Evolutionary conservation across 2,113 vertebrate genomes (phyloP).

Genomic region (Actenoides lindsayi): DNA sequence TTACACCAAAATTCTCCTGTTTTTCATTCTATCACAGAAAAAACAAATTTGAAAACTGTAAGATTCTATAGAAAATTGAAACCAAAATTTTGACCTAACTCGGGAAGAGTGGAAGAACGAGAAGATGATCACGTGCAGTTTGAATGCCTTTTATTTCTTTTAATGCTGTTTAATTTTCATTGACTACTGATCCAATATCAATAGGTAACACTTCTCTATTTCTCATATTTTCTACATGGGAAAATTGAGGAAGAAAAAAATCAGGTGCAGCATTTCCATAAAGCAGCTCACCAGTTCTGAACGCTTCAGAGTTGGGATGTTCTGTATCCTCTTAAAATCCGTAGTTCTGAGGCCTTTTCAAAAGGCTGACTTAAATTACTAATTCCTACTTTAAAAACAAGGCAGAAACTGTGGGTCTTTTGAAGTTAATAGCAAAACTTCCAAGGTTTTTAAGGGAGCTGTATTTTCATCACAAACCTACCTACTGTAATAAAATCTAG

Average conservation of each 20-base stretch:
- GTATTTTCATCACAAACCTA: conserved; percentile 12
- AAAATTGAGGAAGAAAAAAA: background rate
- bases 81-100: background rate
- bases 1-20: background rate
- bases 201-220: background rate
- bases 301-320: background rate
- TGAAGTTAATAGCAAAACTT: conserved; percentile 35
- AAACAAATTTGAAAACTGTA: background rate
- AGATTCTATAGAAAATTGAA: background rate
- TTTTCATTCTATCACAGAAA: background rate
- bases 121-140: background rate
- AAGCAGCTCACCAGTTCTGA: background rate
- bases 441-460: conserved; percentile 29
- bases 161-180: background rate
- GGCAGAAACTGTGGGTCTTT: conserved; percentile 9
- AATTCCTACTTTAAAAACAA: conserved; percentile 8
- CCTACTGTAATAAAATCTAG: conserved; percentile 35
- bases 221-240: background rate
- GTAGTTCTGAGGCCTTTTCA: conserved; percentile 9
- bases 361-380: conserved; percentile 43
- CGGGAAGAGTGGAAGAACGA: background rate
- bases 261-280: background rate
- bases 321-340: background rate
- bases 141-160: background rate
- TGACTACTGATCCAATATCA: background rate